Evolutionary conservation across 2,797 vertebrate genomes (phyloP).

Genomic region (Salmo trutta): DNA sequence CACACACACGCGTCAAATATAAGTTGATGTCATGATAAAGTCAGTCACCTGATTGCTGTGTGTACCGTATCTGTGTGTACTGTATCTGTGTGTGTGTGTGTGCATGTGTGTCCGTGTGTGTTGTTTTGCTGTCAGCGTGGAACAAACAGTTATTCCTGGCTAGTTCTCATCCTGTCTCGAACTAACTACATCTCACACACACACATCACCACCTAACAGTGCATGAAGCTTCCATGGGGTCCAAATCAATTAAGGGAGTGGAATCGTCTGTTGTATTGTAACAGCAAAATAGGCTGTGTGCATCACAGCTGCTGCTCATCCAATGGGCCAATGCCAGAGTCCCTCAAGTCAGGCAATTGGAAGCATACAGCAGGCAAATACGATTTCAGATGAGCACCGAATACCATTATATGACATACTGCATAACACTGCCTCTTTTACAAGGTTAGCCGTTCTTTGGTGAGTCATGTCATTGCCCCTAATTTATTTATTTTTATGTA

Average conservation of each 20-base stretch:
- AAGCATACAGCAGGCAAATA: slow-evolving; percentile 9
- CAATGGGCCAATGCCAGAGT: slow-evolving; percentile 4
- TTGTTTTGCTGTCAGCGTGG: not conserved
- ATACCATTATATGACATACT: slow-evolving; percentile 24
- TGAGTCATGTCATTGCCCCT: slow-evolving; percentile 32
- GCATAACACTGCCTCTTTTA: not conserved
- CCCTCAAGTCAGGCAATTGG: not conserved
- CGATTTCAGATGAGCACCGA: slow-evolving; percentile 30
- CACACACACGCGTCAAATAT: not conserved
- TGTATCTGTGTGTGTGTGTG: not conserved
- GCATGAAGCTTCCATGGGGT: slow-evolving; percentile 21
- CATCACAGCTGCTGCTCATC: slow-evolving; percentile 63
- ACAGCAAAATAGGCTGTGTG: slow-evolving; percentile 27
- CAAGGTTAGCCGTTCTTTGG: slow-evolving; percentile 8
- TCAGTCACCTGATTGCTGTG: slow-evolving; percentile 39
- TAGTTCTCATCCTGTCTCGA: not conserved
- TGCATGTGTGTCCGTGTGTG: too few species aligned
- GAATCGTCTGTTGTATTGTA: slow-evolving; percentile 66
- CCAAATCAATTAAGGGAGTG: slow-evolving; percentile 64
- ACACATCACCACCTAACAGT: not conserved
- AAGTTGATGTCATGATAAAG: slow-evolving; percentile 44
- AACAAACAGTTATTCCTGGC: not conserved
- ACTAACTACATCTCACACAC: not conserved
- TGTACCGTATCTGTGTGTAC: slow-evolving; percentile 18
- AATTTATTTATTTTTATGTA: slow-evolving; percentile 51